Evolutionary conservation across 1,140 invertebrate species (phyloP), one percentile per base, ranked within the genome.

Genomic region (Leguminivora glycinivorella): DNA sequence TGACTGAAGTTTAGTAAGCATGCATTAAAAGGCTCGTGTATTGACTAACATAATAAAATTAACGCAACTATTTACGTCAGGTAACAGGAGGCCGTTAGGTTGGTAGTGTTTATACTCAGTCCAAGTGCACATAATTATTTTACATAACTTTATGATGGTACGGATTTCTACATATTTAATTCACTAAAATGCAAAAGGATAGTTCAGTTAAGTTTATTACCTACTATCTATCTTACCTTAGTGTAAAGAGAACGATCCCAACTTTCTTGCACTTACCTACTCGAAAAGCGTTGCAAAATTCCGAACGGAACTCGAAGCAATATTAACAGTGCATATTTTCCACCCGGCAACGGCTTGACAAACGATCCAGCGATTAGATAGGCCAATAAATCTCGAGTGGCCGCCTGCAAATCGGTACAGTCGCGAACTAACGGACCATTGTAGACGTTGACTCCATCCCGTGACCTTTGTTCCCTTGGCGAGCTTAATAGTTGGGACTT

Each of bases 271-370:
- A 22, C 34, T 2, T 34, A 34, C 34, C 34, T 38, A 7, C 34
- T 1, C 14, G n/a, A 22, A 52, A 52, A 52, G 47, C 47, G 7
- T 52, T 2, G 47, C 47, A 52, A 52, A 52, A 10, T 52, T 52
- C 22, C 47, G 19, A 19, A 22, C 19, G 19, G 22, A 52, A 52
- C 6, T 22, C 47, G 19, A 22, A 52, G 47, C 47, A 52, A 52
- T 58, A 58, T 58, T 58, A 58, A 63, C 58, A 17, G 26, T 29
- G 58, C 58, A 63, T 63, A 34, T 63, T 63, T 63, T 63, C 58
- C 58, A 63, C 26, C 58, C 58, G 58, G 58, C 26, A 63, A 26
- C 58, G 58, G 25, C n/a, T 29, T 63, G 58, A 63, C 58, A 63
- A 63, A 63, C 26, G 26, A 31, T 17, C 58, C 26, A 9, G 17